Conservation (phyloP, 2,797 vertebrate species). For the Notolepis coatsorum region DNA sequence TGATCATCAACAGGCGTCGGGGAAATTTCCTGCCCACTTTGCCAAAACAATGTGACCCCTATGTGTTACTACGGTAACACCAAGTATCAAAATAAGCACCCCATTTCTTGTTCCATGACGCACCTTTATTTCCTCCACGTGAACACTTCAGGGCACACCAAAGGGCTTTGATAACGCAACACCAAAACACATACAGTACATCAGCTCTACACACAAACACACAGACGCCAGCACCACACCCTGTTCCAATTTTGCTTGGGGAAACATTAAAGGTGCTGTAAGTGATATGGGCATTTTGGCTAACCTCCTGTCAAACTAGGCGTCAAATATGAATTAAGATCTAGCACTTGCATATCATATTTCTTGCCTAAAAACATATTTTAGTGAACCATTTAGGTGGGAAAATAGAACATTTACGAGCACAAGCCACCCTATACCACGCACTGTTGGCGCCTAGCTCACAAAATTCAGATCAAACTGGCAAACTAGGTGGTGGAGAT, state of each 20-base stretch:
- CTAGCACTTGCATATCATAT: too few species aligned
- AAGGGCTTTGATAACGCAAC: conserved; percentile 50
- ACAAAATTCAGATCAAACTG: too few species aligned
- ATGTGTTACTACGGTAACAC: conserved; percentile 64
- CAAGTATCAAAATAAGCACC: conserved; percentile 65
- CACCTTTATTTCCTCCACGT: conserved; percentile 76
- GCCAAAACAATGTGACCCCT: conserved; percentile 65
- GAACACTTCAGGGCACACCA: conserved; percentile 53
- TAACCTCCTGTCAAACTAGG: too few species aligned
- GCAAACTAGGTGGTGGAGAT: too few species aligned
- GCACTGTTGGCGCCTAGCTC: too few species aligned
- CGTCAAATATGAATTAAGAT: too few species aligned
- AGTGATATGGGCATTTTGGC: too few species aligned
- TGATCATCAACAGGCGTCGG: conserved; percentile 69
- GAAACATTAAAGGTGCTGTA: too few species aligned
- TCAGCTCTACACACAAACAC: conserved; percentile 34
- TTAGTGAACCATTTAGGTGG: too few species aligned
- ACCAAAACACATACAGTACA: conserved; percentile 16
- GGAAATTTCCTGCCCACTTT: conserved; percentile 63
- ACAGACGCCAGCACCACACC: conserved; percentile 28
- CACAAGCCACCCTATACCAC: too few species aligned
- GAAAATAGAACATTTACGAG: too few species aligned
- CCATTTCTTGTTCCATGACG: conserved; percentile 61
- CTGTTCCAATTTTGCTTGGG: conserved; percentile 19
- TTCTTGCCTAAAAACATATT: too few species aligned